phyloP scores from a whole-genome alignment of 1,140 invertebrate genomes.

The Bombyx mandarina region DNA sequence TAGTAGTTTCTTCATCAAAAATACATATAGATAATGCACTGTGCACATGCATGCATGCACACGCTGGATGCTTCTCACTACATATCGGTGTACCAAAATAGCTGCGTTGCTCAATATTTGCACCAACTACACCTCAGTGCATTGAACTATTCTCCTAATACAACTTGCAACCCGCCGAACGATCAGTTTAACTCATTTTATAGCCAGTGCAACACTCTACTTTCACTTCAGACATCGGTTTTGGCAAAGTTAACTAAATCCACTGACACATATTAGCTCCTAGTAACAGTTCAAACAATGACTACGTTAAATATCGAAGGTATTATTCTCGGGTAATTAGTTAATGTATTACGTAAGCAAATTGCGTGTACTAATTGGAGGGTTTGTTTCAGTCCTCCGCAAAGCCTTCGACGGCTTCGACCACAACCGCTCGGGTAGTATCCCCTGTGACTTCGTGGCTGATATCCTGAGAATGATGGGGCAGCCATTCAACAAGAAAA shows the following conservation, averaged over 20 bases:
- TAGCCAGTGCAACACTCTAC: constrained; percentile 43
- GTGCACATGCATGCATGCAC: constrained; percentile 18
- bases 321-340: constrained; percentile 16
- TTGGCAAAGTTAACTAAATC: constrained; percentile 2
- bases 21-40: not conserved
- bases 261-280: not conserved
- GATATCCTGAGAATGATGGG: constrained; percentile 96
- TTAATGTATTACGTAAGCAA: constrained; percentile 21
- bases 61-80: constrained; percentile 28
- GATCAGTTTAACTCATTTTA: constrained; percentile 55
- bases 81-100: constrained; percentile 53
- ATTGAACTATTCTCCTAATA: constrained; percentile 62
- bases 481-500: constrained; percentile 95
- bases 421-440: constrained; percentile 92
- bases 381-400: constrained; percentile 80
- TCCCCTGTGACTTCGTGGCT: constrained; percentile 94
- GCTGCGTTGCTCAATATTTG: constrained; percentile 63
- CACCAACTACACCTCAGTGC: constrained; percentile 58
- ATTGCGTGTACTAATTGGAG: constrained; percentile 17
- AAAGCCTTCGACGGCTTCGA: constrained; percentile 98
- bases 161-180: constrained; percentile 33
- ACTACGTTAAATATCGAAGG: constrained; percentile 52
- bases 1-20: too few relatives aligned
- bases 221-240: constrained; percentile 7
- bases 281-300: constrained; percentile 17